Conservation (phyloP, 2,888 invertebrate genomes). For the Capitulum mitella region DNA sequence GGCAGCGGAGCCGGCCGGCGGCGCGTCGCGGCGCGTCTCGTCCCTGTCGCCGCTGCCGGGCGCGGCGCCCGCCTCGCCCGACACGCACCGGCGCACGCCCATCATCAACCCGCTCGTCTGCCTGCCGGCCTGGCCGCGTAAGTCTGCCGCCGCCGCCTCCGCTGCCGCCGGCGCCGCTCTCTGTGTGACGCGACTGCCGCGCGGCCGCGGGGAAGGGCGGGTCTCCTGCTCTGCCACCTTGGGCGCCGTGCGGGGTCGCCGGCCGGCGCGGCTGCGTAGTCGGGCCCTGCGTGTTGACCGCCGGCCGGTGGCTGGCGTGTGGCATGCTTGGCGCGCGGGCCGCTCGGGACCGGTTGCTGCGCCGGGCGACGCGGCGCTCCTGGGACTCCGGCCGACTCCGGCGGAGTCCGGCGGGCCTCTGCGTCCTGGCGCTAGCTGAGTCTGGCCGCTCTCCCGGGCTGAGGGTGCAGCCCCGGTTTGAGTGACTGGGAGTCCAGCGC, state of each 20-base stretch:
- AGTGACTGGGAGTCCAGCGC: too few species aligned
- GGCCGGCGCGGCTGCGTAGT: too few species aligned
- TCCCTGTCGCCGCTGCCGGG: background rate
- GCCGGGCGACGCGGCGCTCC: too few species aligned
- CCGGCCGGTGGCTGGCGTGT: too few species aligned
- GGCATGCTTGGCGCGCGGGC: too few species aligned
- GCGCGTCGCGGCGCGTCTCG: background rate
- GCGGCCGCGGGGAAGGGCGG: background rate
- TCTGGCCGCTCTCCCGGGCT: too few species aligned
- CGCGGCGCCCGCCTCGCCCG: background rate
- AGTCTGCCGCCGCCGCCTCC: slow-evolving; percentile 40
- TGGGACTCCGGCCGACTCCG: too few species aligned
- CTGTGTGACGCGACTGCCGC: background rate
- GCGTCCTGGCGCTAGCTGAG: too few species aligned
- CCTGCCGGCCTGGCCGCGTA: slow-evolving; percentile 79
- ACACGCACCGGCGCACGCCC: slow-evolving; percentile 49
- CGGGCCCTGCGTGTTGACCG: too few species aligned
- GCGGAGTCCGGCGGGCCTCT: too few species aligned
- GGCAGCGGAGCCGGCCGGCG: background rate
- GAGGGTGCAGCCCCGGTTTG: too few species aligned
- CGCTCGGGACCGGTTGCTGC: too few species aligned
- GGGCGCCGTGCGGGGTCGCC: background rate
- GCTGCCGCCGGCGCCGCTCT: background rate
- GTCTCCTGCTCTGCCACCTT: background rate
- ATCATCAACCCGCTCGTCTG: slow-evolving; percentile 84